phyloP scores from a whole-genome alignment of 2,888 invertebrate genomes.

The Drosophila rubida region DNA sequence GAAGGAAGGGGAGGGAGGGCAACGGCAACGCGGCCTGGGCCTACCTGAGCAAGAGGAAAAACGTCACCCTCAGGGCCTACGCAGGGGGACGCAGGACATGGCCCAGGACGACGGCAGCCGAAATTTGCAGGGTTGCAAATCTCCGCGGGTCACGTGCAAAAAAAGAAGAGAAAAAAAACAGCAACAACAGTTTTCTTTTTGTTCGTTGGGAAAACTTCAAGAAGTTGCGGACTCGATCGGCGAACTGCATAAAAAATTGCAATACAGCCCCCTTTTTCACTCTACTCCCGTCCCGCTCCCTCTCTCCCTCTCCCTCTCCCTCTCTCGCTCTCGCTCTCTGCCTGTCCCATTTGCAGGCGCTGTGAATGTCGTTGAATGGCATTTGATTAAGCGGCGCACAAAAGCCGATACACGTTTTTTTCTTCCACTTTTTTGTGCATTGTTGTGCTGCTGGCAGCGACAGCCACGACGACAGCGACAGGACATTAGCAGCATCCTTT shows the following conservation, averaged over 20 bases:
- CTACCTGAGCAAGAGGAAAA: slow-evolving; percentile 62
- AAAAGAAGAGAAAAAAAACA: no score
- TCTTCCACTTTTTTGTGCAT: slow-evolving; percentile 12
- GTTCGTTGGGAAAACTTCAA: slow-evolving; percentile 26
- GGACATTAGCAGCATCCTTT: slow-evolving; percentile 83
- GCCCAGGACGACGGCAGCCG: slow-evolving; percentile 49
- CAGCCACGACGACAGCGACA: slow-evolving; percentile 59
- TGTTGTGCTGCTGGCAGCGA: slow-evolving; percentile 29
- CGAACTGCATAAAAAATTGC: slow-evolving; percentile 78
- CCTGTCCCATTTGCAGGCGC: slow-evolving; percentile 5
- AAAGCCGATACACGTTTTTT: slow-evolving; percentile 51
- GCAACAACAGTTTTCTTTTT: slow-evolving; percentile 11
- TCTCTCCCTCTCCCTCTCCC: not conserved
- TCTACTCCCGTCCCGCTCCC: not conserved
- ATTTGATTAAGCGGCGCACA: slow-evolving; percentile 71
- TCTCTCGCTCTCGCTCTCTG: not conserved
- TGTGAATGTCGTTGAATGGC: slow-evolving; percentile 48
- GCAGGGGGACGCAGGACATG: slow-evolving; percentile 31
- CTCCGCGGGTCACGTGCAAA: slow-evolving; percentile 43
- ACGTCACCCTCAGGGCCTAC: slow-evolving; percentile 47
- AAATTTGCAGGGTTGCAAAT: slow-evolving; percentile 53
- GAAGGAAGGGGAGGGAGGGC: not conserved
- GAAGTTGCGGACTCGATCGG: slow-evolving; percentile 53
- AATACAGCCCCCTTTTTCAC: slow-evolving; percentile 31
- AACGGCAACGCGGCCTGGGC: slow-evolving; percentile 22